Evolutionary conservation across 2,797 vertebrate species (phyloP).

Genomic region (Hypotaenidia philippensis): DNA sequence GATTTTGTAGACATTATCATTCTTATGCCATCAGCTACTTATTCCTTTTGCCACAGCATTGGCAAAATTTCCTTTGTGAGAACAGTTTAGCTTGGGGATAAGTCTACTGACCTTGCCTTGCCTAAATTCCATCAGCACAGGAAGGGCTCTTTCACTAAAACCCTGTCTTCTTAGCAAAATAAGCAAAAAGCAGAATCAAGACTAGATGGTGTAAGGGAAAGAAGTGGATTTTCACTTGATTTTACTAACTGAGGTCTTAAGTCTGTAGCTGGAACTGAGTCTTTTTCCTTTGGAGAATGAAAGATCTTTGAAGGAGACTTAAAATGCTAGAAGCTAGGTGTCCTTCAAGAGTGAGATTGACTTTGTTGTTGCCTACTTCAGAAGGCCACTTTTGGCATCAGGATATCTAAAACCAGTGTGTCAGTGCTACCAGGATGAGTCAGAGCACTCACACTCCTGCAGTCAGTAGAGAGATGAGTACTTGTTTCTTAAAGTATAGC

Average conservation of each 20-base stretch:
- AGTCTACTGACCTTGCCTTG: background rate
- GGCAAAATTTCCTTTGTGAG: background rate
- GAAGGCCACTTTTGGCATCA: background rate
- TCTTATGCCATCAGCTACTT: background rate
- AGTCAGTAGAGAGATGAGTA: background rate
- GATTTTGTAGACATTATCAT: background rate
- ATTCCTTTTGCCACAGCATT: background rate
- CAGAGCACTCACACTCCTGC: background rate
- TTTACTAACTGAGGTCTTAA: background rate
- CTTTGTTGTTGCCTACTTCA: background rate
- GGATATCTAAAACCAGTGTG: background rate
- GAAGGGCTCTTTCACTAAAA: background rate
- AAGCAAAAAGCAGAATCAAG: background rate
- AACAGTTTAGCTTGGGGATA: background rate
- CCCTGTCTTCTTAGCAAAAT: background rate
- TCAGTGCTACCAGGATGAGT: background rate
- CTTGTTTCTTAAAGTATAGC: background rate
- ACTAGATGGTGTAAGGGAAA: background rate
- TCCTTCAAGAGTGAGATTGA: background rate
- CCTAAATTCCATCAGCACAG: background rate
- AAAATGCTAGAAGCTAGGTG: background rate
- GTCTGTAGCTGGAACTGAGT: background rate
- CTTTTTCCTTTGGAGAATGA: background rate
- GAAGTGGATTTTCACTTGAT: background rate
- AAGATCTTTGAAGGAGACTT: background rate